Percentiles rank a stretch among this genome's conserved stretches.
Evolutionary conservation across 2,113 vertebrate species (phyloP).

Genomic region (Corvus moneduloides): DNA sequence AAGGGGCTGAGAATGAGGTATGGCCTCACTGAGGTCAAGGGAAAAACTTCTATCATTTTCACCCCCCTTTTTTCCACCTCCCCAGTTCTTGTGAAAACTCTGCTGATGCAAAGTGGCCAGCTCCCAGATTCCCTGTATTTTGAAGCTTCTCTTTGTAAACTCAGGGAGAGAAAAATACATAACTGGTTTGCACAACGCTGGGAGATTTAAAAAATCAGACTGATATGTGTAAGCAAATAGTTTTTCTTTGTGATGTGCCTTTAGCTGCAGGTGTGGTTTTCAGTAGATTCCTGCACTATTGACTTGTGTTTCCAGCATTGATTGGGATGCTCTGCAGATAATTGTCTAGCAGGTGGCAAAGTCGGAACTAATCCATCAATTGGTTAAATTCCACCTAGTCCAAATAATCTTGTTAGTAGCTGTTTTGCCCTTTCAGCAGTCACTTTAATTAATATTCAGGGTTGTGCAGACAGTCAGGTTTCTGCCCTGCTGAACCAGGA

Average conservation of each 20-base stretch:
- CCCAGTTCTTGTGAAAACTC: not conserved
- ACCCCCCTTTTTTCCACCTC: not conserved
- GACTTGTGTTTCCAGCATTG: not conserved
- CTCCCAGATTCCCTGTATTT: not conserved
- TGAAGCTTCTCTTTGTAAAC: not conserved
- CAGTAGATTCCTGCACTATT: not conserved
- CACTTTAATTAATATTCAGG: slow-evolving; percentile 51
- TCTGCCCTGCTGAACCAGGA: not conserved
- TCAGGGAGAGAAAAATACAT: accelerated
- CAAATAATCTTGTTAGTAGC: slow-evolving; percentile 50
- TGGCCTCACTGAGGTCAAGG: not conserved
- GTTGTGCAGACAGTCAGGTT: not conserved
- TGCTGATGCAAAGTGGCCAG: not conserved
- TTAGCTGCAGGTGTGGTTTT: not conserved
- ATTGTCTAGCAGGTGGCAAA: slow-evolving; percentile 56
- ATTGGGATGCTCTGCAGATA: slow-evolving; percentile 49
- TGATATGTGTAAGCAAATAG: not conserved
- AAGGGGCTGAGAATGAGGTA: not conserved
- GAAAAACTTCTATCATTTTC: not conserved
- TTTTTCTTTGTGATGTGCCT: not conserved
- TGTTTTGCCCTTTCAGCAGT: slow-evolving; percentile 58
- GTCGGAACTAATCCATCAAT: slow-evolving; percentile 57
- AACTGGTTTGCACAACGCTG: not conserved
- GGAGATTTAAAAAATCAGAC: not conserved
- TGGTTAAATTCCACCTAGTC: slow-evolving; percentile 62